phyloP scores from a whole-genome alignment of 2,797 vertebrate species.

The Adrianichthys oophorus region DNA sequence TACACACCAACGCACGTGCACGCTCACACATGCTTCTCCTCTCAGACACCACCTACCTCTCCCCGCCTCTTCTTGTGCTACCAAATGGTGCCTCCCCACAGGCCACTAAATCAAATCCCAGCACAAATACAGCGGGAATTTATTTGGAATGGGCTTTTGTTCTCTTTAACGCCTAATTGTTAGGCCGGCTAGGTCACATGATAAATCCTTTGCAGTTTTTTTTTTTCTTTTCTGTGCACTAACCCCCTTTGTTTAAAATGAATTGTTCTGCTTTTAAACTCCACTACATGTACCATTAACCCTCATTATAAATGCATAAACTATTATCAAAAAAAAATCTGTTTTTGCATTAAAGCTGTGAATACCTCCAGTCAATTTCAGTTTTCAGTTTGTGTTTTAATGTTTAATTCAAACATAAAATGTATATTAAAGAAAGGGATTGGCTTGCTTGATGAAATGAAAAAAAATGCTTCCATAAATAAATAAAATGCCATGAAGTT shows the following conservation, averaged over 20 bases:
- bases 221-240: slow-evolving; percentile 58
- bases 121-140: slow-evolving; percentile 99
- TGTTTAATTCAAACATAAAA: too few species aligned
- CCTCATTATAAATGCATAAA: background rate
- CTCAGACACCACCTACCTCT: slow-evolving; percentile 95
- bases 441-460: too few species aligned
- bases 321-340: too few species aligned
- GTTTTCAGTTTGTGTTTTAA: too few species aligned
- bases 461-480: background rate
- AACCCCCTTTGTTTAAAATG: slow-evolving; percentile 57
- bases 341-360: too few species aligned
- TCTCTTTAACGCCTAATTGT: slow-evolving; percentile 97
- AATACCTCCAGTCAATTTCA: too few species aligned
- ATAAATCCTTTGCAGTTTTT: slow-evolving; percentile 89
- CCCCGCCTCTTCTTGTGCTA: slow-evolving; percentile 90
- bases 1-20: slow-evolving; percentile 21
- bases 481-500: background rate
- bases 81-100: slow-evolving; percentile 99
- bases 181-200: slow-evolving; percentile 90
- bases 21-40: slow-evolving; percentile 59
- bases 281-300: slow-evolving; percentile 24
- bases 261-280: slow-evolving; percentile 55
- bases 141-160: slow-evolving; percentile 99
- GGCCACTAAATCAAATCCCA: slow-evolving; percentile 99
- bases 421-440: too few species aligned